Evolutionary conservation across 2,888 invertebrate genomes (phyloP).

Genomic region (Actias luna): DNA sequence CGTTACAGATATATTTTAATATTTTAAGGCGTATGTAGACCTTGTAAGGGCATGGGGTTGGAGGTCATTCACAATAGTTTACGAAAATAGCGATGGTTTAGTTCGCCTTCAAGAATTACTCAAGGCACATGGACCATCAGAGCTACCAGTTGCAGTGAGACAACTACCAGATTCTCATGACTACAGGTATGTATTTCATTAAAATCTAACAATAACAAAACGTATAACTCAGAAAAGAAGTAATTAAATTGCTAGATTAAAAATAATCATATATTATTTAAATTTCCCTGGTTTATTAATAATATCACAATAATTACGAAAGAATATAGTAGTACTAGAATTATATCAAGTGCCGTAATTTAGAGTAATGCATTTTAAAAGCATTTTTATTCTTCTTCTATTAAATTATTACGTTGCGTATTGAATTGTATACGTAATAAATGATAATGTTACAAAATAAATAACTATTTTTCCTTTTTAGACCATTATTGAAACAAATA

Average conservation of each 20-base stretch:
- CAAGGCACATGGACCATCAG: constrained; percentile 92
- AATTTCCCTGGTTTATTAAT: background rate
- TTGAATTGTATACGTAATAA: too few species aligned
- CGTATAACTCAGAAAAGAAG: too few species aligned
- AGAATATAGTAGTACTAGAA: background rate
- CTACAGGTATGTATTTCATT: constrained; percentile 84
- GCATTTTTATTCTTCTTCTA: background rate
- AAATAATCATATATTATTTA: background rate
- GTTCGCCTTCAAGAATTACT: constrained; percentile 93
- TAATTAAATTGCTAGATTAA: too few species aligned
- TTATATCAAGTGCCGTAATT: background rate
- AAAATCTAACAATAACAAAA: background rate
- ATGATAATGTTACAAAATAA: background rate
- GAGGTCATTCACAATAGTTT: constrained; percentile 98
- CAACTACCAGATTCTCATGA: constrained; percentile 92
- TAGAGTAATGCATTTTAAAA: background rate
- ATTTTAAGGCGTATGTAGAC: constrained; percentile 92
- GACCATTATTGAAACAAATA: constrained; percentile 94
- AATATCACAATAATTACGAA: background rate
- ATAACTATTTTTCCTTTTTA: constrained; percentile 55
- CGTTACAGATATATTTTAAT: background rate
- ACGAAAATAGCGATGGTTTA: constrained; percentile 96
- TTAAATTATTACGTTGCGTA: background rate
- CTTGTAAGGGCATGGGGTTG: constrained; percentile 95
- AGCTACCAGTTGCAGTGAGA: constrained; percentile 91